Evolutionary conservation across 2,113 vertebrate species (phyloP), one percentile per base, ranked within the genome.

Genomic region (Oreochromis spilurus): DNA sequence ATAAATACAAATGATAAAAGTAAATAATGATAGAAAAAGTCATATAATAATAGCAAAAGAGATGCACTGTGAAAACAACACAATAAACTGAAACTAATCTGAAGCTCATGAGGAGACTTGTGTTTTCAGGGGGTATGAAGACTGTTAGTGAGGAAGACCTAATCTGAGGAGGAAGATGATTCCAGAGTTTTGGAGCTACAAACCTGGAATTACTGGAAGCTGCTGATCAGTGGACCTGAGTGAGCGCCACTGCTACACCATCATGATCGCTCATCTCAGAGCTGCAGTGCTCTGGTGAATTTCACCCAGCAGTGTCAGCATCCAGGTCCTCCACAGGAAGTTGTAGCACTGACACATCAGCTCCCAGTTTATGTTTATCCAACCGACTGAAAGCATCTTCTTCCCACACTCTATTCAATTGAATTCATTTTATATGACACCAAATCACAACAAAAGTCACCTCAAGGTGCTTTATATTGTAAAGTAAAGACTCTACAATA

Each of bases 321-420:
- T 34, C 0, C 8, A 34, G 5, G 8, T 34, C 57, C 57, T 34
- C 57, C 57, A 60, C 29, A 60, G 29, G 29, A 60, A 34, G 57
- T 34, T 6, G 57, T 17, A 19, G 29, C 57, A 60, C 14, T 34
- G 8, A 34, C 29, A 60, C 29, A 10, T 60, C 16, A 34, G 57
- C 57, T 2, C 26, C 55, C 57, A 10, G 3, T 31, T 60, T 17
- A 60, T 31, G 57, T 31, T 60, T 31, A 60, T 60, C 57, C 57
- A 31, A 4, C 57, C 0, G 8, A 31, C 57, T 31, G 8, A 60
- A 60, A 0, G 57, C 57, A 60, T 31, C 5, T 17, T 60, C 4
- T 60, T 8, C 57, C 17, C 1, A 58, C 24, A 16, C 16, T 2
- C 0, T 60, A 1, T 60, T 60, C 2, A 31, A 31, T 60, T 60